Percentiles rank a stretch among this genome's conserved stretches.
These are phyloP conservation scores for Trinorchestia longiramus DNA, from an alignment of 1,140 invertebrate species.

Conservation along the genomic window DNA sequence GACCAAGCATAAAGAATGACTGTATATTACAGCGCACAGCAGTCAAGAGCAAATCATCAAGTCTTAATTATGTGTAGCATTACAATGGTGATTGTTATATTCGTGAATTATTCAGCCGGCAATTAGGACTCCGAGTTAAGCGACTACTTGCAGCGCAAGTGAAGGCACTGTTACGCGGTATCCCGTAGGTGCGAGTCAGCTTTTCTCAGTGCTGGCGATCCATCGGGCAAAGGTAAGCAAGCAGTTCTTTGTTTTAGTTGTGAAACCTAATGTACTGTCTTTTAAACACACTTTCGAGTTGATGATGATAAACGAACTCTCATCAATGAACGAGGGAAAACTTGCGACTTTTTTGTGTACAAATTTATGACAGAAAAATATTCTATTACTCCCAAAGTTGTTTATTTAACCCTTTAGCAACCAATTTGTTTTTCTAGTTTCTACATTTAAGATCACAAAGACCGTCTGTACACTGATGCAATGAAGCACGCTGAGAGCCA, in stretches of 20 bases:
- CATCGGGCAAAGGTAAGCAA: not conserved
- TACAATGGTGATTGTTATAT: not conserved
- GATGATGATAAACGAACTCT: not conserved
- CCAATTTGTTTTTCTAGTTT: too few relatives aligned
- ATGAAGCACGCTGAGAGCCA: too few relatives aligned
- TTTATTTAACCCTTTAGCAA: not conserved
- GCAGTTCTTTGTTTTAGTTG: not conserved
- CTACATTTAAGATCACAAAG: too few relatives aligned
- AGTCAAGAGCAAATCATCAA: not conserved
- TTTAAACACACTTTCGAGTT: too few relatives aligned
- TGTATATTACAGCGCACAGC: not conserved
- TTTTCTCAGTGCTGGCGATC: not conserved
- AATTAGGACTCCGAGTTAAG: not conserved
- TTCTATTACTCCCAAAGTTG: not conserved
- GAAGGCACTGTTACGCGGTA: not conserved
- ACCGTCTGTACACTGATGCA: too few relatives aligned
- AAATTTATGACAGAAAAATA: not conserved
- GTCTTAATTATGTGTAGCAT: not conserved
- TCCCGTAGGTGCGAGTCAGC: not conserved
- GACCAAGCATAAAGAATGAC: not conserved
- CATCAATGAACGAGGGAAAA: not conserved
- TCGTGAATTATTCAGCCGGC: not conserved
- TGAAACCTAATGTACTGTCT: not conserved
- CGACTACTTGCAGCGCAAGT: not conserved
- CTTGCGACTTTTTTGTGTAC: not conserved